These are phyloP conservation scores for Paramacrobiotus metropolitanus DNA, from an alignment of 1,140 invertebrate genomes.

Conservation along the genomic window DNA sequence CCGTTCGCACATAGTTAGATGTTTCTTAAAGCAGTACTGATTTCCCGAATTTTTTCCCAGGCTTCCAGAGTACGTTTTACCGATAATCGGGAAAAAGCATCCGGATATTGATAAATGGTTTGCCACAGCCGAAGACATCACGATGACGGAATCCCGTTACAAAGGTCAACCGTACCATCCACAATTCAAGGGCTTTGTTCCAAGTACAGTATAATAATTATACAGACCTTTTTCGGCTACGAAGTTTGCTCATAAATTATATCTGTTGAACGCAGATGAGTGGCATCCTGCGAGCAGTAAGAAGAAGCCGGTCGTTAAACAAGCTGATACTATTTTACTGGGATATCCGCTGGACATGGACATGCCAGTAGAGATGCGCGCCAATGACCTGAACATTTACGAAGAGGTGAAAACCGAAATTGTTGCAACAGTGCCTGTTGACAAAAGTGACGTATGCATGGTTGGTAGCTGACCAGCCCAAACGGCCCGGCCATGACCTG, in stretches of 20 bases:
- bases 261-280: too few relatives aligned
- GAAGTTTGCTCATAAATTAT: neutral
- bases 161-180: constrained; percentile 16
- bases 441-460: neutral
- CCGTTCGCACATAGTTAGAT: too few relatives aligned
- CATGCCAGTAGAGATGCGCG: constrained; percentile 17
- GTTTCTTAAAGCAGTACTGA: too few relatives aligned
- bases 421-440: neutral
- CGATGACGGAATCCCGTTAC: neutral
- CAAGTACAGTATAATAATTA: too few relatives aligned
- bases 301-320: constrained; percentile 13
- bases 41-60: neutral
- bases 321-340: constrained; percentile 25
- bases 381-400: constrained; percentile 24
- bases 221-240: neutral
- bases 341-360: constrained; percentile 23
- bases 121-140: neutral
- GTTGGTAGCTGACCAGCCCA: constrained; percentile 14
- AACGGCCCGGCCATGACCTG: constrained; percentile 27
- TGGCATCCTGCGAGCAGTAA: constrained; percentile 23
- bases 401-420: constrained; percentile 15
- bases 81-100: neutral
- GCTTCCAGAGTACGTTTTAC: neutral
- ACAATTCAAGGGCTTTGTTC: constrained; percentile 20
- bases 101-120: neutral